Evolutionary conservation across 2,113 vertebrate genomes (phyloP).

Genomic region (Sylvietta virens): DNA sequence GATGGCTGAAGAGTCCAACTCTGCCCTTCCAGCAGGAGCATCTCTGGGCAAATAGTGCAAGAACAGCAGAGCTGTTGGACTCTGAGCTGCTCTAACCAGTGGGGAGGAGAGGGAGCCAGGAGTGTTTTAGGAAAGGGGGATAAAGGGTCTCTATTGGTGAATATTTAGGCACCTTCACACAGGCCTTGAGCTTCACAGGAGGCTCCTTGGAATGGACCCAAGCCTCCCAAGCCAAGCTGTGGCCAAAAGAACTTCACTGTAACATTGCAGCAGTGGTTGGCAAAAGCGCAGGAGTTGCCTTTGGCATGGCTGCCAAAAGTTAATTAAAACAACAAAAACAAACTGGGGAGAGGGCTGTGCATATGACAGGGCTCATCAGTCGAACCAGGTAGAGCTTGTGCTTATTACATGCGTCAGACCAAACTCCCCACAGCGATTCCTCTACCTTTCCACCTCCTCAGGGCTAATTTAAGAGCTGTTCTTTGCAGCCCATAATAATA

Average conservation of each 20-base stretch:
- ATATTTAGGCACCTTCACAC: background rate
- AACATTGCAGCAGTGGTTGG: background rate
- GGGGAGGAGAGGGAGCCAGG: background rate
- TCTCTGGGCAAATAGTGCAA: background rate
- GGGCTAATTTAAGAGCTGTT: conserved; percentile 45
- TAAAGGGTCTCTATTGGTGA: background rate
- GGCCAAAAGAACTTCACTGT: background rate
- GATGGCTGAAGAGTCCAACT: background rate
- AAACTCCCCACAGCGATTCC: background rate
- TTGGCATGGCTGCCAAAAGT: background rate
- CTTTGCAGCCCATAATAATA: background rate
- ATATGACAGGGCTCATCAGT: background rate
- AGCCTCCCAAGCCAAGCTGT: background rate
- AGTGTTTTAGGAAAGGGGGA: background rate
- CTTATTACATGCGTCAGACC: background rate
- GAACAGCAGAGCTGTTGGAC: background rate
- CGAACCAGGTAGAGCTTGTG: background rate
- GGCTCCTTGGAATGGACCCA: accelerated
- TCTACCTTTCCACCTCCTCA: background rate
- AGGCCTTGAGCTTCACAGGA: background rate
- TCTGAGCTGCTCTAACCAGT: background rate
- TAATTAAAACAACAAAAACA: conserved; percentile 26
- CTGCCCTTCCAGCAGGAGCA: background rate
- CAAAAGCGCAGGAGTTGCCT: background rate
- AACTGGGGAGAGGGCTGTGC: background rate